phyloP scores from a whole-genome alignment of 2,888 invertebrate species.

The Gymnocheta viridis region DNA sequence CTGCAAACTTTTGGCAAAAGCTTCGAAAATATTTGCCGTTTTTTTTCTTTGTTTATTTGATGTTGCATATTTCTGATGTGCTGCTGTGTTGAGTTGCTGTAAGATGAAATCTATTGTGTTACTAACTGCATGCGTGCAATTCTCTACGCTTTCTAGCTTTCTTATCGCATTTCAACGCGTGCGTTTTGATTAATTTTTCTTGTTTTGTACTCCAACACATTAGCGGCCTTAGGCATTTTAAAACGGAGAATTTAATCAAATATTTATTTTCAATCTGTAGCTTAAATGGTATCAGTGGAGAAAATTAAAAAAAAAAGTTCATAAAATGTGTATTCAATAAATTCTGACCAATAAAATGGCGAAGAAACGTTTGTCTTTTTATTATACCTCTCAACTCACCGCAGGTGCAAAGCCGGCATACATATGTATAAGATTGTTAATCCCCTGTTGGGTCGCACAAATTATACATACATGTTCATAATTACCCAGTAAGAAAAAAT shows the following conservation, averaged over 20 bases:
- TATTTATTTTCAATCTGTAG: constrained; percentile 18
- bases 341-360: too few species aligned
- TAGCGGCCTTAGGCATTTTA: not conserved
- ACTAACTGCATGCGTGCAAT: constrained; percentile 60
- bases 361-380: too few species aligned
- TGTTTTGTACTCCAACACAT: not conserved
- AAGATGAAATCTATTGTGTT: constrained; percentile 59
- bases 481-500: too few species aligned
- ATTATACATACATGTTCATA: too few species aligned
- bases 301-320: too few species aligned
- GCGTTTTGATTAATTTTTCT: constrained; percentile 13
- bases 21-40: not conserved
- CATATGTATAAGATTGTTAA: too few species aligned
- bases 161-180: constrained; percentile 59
- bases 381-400: too few species aligned
- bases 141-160: constrained; percentile 59
- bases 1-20: not conserved
- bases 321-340: too few species aligned
- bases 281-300: too few species aligned
- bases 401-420: too few species aligned
- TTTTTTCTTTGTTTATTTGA: not conserved
- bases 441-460: too few species aligned
- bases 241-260: not conserved
- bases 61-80: not conserved
- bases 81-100: not conserved